Evolutionary conservation across 1,140 invertebrate genomes (phyloP), one percentile per base, ranked within the genome.

Genomic region (Gonioctena quinquepunctata): DNA sequence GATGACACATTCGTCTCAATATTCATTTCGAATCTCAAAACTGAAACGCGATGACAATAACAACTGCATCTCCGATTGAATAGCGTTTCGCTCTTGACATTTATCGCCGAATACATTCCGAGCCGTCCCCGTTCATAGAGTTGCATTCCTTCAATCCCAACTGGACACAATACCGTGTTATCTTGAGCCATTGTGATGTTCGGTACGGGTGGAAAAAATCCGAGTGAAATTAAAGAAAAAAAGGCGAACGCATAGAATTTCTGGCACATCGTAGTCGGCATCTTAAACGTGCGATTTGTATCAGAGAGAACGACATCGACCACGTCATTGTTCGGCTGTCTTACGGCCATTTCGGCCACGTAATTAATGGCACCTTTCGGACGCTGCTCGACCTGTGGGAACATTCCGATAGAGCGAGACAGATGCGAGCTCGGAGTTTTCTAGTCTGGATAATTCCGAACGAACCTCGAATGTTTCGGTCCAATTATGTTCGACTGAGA

Each of bases 241-340:
- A 61, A 56, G 21, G 7, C 27, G 27, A 61, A 61, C 25, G 59
- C 23, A 25, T 61, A 61, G 59, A 61, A 61, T 61, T 61, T 61
- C 59, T 69, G 67, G 71, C 71, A 68, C 70, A 68, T 72, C 66
- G 61, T 50, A 60, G 66, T 68, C 70, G 70, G 70, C 60, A 28
- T 62, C 27, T 62, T 49, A 65, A 72, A 65, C 67, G 71, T 61
- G 71, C 68, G 71, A 73, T 73, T 66, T 61, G 71, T 73, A 73
- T 73, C 71, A 63, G 66, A 68, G 66, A 48, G 61, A 48, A 62
- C 66, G 66, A 68, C 70, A 72, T 64, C 60, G 70, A 48, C 67
- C 71, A 69, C 71, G 67, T 73, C 71, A 73, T 69, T 69, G 71
- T 73, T 73, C 71, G 67, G 54, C 64, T 69, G 71, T 69, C 63